Conservation (phyloP, 1,140 invertebrate species). For the Cardiocondyla obscurior region DNA sequence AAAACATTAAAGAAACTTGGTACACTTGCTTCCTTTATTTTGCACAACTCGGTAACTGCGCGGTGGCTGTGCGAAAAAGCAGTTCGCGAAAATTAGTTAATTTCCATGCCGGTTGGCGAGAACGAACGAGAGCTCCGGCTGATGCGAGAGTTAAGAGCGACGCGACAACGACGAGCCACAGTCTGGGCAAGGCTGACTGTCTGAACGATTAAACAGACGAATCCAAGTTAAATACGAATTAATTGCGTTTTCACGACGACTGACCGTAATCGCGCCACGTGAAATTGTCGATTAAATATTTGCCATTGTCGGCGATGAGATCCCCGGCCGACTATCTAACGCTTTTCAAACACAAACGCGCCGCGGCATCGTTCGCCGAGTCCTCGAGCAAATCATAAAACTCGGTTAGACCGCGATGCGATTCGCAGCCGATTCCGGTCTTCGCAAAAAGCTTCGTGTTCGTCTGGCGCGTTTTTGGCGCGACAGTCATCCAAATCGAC, state of each 20-base stretch:
- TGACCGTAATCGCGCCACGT: slow-evolving; percentile 7
- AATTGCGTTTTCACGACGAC: slow-evolving; percentile 64
- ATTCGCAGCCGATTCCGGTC: slow-evolving; percentile 7
- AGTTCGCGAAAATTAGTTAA: slow-evolving; percentile 41
- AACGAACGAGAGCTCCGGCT: slow-evolving; percentile 10
- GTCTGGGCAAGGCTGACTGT: neutral
- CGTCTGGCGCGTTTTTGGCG: neutral
- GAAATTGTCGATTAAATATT: slow-evolving; percentile 67
- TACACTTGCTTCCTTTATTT: slow-evolving; percentile 19
- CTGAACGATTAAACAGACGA: slow-evolving; percentile 35
- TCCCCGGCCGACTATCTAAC: slow-evolving; percentile 38
- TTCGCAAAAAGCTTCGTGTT: neutral
- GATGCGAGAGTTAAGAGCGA: slow-evolving; percentile 13
- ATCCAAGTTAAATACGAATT: slow-evolving; percentile 70
- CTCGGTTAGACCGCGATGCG: neutral
- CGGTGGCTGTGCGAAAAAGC: neutral
- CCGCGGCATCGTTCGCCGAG: neutral
- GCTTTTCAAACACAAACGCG: slow-evolving; percentile 35
- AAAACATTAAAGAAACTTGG: slow-evolving; percentile 27
- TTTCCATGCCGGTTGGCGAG: slow-evolving; percentile 20
- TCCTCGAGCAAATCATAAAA: neutral
- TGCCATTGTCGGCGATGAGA: slow-evolving; percentile 65
- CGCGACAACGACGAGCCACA: neutral
- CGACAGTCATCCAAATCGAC: slow-evolving; percentile 20
- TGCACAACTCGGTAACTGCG: neutral